Evolutionary conservation across 1,140 invertebrate genomes (phyloP).

Genomic region (Druon quercuslanigerum): DNA sequence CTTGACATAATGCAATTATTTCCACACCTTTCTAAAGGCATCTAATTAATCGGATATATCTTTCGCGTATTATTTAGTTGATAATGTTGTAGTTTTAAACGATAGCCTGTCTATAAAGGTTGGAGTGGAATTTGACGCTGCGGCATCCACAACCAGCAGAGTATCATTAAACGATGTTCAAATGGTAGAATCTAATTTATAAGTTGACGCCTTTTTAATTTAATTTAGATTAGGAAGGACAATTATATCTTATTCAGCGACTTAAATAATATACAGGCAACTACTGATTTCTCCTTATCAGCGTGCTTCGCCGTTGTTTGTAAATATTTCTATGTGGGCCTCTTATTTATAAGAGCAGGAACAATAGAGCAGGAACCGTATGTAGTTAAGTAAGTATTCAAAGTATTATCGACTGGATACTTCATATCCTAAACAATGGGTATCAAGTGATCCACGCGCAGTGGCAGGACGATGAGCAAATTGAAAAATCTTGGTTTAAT

Average conservation of each 20-base stretch:
- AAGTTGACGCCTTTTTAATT: too few relatives aligned
- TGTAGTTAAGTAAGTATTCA: not conserved
- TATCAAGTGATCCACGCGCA: not conserved
- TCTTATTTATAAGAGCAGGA: too few relatives aligned
- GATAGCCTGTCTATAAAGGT: not conserved
- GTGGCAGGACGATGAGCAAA: not conserved
- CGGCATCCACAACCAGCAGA: too few relatives aligned
- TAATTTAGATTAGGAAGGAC: not conserved
- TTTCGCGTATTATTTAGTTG: not conserved
- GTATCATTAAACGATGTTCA: too few relatives aligned
- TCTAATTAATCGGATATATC: not conserved
- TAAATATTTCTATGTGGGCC: too few relatives aligned
- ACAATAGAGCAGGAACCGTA: too few relatives aligned
- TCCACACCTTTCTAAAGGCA: constrained; percentile 25
- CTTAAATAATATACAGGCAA: not conserved
- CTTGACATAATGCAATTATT: constrained; percentile 8
- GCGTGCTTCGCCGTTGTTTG: too few relatives aligned
- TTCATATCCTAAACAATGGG: not conserved
- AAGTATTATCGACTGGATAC: not conserved
- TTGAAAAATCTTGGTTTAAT: not conserved
- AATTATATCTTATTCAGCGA: not conserved
- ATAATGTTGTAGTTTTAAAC: not conserved
- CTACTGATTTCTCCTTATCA: too few relatives aligned
- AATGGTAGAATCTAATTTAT: too few relatives aligned
- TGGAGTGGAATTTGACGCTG: not conserved